A percentile compares a stretch with the other conserved stretches of the same genome.
Conservation (phyloP, 2,113 vertebrate species). For the Cynoglossus semilaevis region DNA sequence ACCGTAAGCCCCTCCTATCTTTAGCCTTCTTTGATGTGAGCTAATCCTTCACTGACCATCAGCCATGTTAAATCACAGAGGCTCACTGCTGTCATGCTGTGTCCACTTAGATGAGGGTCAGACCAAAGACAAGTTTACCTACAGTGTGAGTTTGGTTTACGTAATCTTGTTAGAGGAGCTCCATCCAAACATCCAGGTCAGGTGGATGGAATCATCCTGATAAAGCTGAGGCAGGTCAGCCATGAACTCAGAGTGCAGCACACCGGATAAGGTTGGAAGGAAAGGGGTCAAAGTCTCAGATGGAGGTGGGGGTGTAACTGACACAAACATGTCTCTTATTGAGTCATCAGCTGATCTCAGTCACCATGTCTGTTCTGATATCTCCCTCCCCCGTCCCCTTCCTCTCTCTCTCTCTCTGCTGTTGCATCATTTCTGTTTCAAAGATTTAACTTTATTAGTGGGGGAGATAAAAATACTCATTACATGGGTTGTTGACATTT, state of each 20-base stretch:
- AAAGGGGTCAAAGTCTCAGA: conserved; percentile 51
- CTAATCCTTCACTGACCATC: conserved; percentile 35
- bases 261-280: conserved; percentile 32
- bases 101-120: conserved; percentile 21
- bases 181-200: conserved; percentile 21
- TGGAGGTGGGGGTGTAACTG: not conserved
- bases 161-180: conserved; percentile 36
- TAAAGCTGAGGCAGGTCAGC: not conserved
- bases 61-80: conserved; percentile 1
- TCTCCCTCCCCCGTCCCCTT: not conserved
- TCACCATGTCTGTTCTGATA: conserved; percentile 10
- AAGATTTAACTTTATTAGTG: too few species aligned
- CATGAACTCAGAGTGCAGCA: conserved; percentile 1
- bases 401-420: not conserved
- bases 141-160: conserved; percentile 4
- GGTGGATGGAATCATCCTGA: not conserved
- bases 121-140: not conserved
- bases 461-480: too few species aligned
- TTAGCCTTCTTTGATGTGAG: conserved; percentile 11
- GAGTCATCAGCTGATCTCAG: conserved; percentile 23
- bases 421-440: not conserved
- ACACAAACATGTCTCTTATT: not conserved
- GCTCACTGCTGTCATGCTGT: conserved; percentile 1
- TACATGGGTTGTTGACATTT: too few species aligned
- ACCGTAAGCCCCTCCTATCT: conserved; percentile 13